Base-by-base conservation (phyloP, 1,140 invertebrate genomes). In the Portunus trituberculatus region DNA sequence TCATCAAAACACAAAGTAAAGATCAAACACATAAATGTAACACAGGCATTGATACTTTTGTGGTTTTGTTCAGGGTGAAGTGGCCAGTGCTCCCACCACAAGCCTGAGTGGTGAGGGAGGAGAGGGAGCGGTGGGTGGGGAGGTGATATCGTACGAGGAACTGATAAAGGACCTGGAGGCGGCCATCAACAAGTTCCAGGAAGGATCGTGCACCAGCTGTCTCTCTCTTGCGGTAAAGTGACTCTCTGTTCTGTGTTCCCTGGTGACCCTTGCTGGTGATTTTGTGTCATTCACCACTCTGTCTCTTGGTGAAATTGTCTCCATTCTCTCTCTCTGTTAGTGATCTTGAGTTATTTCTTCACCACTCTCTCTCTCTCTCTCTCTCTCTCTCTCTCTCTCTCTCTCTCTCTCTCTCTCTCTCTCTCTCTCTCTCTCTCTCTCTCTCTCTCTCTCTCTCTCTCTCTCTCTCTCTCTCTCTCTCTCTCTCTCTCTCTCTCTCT, bases 161-260 rank as follows among this genome's bases (percentile, higher is more conserved):
- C 76, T 95, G 45, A 12, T 48, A 8, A 0, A 14, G 1, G 29
- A 20, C 0, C 12, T 48, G 20, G 20, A 14, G n/a, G 32, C 14
- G 0, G 45, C 39, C 20, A 48, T 95, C 25, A 93, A 95, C 84
- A 52, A 39, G 10, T 95, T 88, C 95, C 95, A 95, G 92, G 52
- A 46, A 10, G 48, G 48, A 1, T 29, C 45, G 4, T 89, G 76
- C 29, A 7, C 10, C 6, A 45, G n/a, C 32, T 82, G 83, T 48
- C 83, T 46, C 25, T 82, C 67, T 46, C 88, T 84, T 6, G 25
- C n/a, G 48, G 29, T 83, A 39, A 31, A 4, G 12, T 48, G 29
- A 31, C 29, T 67, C n/a, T 32, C n/a, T 29, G 10, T 67, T 52
- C 82, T 46, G 25, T 76, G 29, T 91, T n/a, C 25, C 16, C 25